Evolutionary conservation across 2,888 invertebrate species (phyloP), one percentile per base, ranked within the genome.

Genomic region (Orthonychiurus folsomi): DNA sequence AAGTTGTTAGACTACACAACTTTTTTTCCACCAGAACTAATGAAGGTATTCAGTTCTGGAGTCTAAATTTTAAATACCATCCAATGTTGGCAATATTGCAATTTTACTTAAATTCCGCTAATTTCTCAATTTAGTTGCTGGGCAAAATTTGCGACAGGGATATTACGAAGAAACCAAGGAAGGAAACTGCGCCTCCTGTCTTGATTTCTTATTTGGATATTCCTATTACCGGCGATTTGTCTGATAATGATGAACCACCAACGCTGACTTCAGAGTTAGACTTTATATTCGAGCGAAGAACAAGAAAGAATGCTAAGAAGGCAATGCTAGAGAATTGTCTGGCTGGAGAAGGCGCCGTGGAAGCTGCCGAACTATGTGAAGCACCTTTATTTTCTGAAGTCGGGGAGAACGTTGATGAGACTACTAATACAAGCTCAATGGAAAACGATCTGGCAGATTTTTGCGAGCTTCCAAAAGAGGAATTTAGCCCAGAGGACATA

Each of bases 401-500:
- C 25, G 25, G 24, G 3, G 25, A 24, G 3, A 24, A 24, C 5
- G 20, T 5, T 12, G 55, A 24, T 21, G 25, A 24, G 3, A 24
- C 3, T 25, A 25, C 24, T 5, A 9, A 3, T 21, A 9, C 12
- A 12, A 52, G 48, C 15, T 15, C 12, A 47, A 12, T 15, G 15
- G 48, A 15, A 47, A 15, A 47, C 12, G 12, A 47, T 47, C 15
- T 15, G 12, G 15, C 12, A 12, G 12, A 12, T 47, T 15, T 15
- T 47, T 52, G 52, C n/a, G 3, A 5, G 5, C 52, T 21, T 52
- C n/a, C 52, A 9, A 20, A 9, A 20, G 20, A n/a, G 9, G 52
- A 52, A n/a, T 63, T 63, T 23, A 56, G 66, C 2, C 25, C 63
- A 27, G 66, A 66, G 53, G 69, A 69, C 58, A 64, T 66, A 26